Base-by-base conservation (phyloP, 2,888 invertebrate species). In the Epirrhoe tristata region DNA sequence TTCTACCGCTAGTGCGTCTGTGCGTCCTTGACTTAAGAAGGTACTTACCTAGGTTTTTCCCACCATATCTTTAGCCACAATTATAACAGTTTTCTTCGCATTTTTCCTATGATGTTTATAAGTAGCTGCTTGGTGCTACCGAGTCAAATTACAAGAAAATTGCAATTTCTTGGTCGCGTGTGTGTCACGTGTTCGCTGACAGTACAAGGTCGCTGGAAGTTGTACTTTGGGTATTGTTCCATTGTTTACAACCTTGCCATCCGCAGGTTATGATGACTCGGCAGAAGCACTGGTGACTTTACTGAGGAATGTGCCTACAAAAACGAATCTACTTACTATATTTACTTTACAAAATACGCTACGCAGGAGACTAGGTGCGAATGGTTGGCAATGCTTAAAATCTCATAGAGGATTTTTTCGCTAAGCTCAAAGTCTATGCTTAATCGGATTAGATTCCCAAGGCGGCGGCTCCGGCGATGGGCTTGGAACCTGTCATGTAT, bases 171-270 rank as follows among this genome's bases (percentile, higher is more conserved):
- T 58, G 12, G 36, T 59, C 64, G 55, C 55, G 64, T 53, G 24
- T 52, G 8, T 4, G 53, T 66, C 69, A 69, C 66, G 63, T 66
- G 69, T 39, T 5, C 5, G 63, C 62, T 66, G 55, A 66, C 60
- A 54, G 24, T 46, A 24, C 75, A 75, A 77, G 77, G 75, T 73
- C 72, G 36, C n/a, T 50, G 31, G 36, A 46, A 54, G 50, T 58
- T 58, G 52, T 53, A 58, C 57, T 17, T 56, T 67, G 62, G 52
- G 65, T 67, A 63, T 57, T 48, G 24, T 63, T 65, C 52, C 58
- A 64, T 62, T 59, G 54, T 54, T 51, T 60, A 63, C 39, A 43
- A 43, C 39, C 39, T 43, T 43, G 39, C 39, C 0, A 43, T 43
- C 12, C 39, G 39, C 39, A 43, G 39, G 12, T 43, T 43, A 43